Base-by-base conservation (phyloP, 2,888 invertebrate species). In the Boloria euphrosyne region DNA sequence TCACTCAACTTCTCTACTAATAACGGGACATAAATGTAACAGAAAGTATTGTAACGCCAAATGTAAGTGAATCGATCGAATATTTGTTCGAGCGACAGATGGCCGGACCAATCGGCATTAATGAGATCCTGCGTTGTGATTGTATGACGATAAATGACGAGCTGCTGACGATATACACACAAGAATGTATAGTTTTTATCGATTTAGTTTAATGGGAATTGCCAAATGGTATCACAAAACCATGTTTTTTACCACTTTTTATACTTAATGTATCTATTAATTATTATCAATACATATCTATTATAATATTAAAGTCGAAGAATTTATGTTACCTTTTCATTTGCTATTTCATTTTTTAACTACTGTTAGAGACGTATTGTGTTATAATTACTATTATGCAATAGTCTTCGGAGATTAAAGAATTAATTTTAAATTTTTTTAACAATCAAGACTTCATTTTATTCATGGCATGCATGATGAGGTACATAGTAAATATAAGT, bases 11-110 rank as follows among this genome's bases (percentile, higher is more conserved):
- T 18, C 10, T 57, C 46, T 57, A 57, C n/a, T 46, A 18, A n/a
- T 38, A 57, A 16, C 44, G 46, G 22, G n/a, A 44, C 17, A 44
- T 57, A n/a, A 44, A 22, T 57, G 44, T 57, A 57, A 55, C 44
- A n/a, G 16, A 22, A 43, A 63, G 61, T 64, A 67, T 63, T 58
- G 64, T 60, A 69, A 69, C 59, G 52, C 64, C 62, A 68, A 63
- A 62, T 57, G 65, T 70, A 80, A 80, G 80, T 80, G 31, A 38
- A 38, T 38, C 31, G 31, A 82, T 83, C 78, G 73, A 75, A 73
- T 70, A 75, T 69, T 76, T 75, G 73, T 76, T 75, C 66, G 63
- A 38, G 72, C 81, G 86, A 86, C 89, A 89, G 89, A 89, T 89
- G 88, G 87, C 79, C 73, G 72, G 68, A 70, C 81, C 81, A 81